Evolutionary conservation across 2,888 invertebrate genomes (phyloP).

Genomic region (Phaonia tiefii): DNA sequence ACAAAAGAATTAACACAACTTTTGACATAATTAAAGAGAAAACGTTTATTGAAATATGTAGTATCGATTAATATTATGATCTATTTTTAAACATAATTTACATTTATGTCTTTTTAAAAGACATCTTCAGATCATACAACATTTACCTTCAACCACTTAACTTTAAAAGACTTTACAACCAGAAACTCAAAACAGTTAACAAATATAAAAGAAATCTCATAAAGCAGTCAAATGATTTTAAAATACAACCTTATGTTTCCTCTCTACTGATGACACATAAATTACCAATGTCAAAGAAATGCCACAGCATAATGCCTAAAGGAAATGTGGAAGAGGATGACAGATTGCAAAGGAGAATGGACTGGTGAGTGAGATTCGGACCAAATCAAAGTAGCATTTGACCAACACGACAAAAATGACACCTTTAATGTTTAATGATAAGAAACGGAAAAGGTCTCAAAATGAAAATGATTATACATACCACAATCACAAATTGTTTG

Average conservation of each 20-base stretch:
- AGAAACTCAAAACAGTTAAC: constrained; percentile 2
- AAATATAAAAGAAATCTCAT: neutral
- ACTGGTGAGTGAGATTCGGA: neutral
- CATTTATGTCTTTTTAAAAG: too few species aligned
- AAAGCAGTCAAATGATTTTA: neutral
- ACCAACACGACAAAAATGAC: constrained; percentile 38
- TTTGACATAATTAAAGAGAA: too few species aligned
- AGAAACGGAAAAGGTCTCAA: constrained; percentile 7
- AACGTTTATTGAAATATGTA: too few species aligned
- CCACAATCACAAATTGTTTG: constrained; percentile 28
- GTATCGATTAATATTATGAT: too few species aligned
- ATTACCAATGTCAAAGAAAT: neutral
- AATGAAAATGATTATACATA: constrained; percentile 20
- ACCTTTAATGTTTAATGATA: constrained; percentile 26
- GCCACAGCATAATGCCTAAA: constrained; percentile 8
- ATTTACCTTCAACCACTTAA: neutral
- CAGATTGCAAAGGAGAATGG: neutral
- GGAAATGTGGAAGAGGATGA: neutral
- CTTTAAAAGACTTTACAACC: neutral
- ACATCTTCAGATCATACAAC: neutral
- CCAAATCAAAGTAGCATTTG: constrained; percentile 9
- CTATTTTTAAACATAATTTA: too few species aligned
- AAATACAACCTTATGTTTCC: neutral
- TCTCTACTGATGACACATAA: neutral
- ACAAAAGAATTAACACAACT: too few species aligned